Percentiles rank a stretch among this genome's conserved stretches.
Conservation (phyloP, 2,797 vertebrate species). For the Hozukius guyotensis region DNA sequence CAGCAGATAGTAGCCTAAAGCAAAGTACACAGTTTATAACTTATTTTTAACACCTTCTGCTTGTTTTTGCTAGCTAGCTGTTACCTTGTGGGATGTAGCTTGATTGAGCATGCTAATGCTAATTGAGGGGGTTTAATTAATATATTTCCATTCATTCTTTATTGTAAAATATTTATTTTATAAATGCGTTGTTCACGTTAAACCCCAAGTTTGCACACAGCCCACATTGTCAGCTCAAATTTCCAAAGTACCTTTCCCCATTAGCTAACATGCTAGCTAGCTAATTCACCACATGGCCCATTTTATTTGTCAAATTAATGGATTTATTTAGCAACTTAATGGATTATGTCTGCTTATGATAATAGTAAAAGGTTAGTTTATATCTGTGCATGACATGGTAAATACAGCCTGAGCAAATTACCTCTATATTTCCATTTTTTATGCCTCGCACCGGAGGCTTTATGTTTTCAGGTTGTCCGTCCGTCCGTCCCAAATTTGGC, state of each 20-base stretch:
- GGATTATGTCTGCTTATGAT: rapidly evolving
- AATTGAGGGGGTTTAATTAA: background rate
- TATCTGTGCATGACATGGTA: background rate
- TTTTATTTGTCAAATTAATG: background rate
- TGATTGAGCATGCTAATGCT: background rate
- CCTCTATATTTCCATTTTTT: background rate
- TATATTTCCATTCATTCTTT: background rate
- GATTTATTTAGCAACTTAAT: rapidly evolving
- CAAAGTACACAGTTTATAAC: too few species aligned
- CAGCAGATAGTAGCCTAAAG: too few species aligned
- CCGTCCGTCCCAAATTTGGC: too few species aligned
- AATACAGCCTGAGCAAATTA: background rate
- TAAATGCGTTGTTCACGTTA: background rate
- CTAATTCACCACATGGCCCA: background rate
- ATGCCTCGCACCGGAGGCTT: too few species aligned
- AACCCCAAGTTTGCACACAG: background rate
- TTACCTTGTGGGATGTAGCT: too few species aligned
- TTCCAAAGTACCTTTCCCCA: too few species aligned
- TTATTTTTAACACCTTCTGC: too few species aligned
- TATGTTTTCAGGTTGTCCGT: too few species aligned
- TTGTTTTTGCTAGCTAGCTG: too few species aligned
- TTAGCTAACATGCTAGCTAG: background rate
- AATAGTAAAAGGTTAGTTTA: background rate
- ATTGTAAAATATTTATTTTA: background rate
- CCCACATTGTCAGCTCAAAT: background rate